These are phyloP conservation scores for Eidolon helvum DNA, from an alignment of 2,113 vertebrate genomes.

Conservation along the genomic window DNA sequence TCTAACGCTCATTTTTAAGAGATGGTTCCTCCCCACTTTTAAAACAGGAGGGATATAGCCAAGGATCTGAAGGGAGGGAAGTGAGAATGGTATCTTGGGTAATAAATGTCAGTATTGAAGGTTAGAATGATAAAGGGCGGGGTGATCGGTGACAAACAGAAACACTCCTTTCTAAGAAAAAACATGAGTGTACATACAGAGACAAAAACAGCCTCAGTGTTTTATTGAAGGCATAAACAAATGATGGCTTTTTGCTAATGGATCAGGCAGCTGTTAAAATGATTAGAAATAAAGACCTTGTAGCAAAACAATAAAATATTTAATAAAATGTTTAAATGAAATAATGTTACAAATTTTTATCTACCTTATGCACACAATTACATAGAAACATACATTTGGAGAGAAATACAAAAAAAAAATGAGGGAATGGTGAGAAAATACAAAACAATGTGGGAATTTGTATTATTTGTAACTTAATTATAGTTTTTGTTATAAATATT, in stretches of 20 bases:
- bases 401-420: neutral
- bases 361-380: neutral
- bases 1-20: neutral
- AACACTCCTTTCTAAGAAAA: neutral
- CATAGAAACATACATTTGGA: neutral
- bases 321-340: conserved; percentile 19
- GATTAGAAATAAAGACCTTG: conserved; percentile 9
- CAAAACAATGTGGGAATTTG: neutral
- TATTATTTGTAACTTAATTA: neutral
- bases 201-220: neutral
- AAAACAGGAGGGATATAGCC: neutral
- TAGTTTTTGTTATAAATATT: conserved; percentile 2
- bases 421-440: too few relatives aligned
- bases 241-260: neutral
- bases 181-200: neutral
- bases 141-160: neutral
- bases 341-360: neutral
- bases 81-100: neutral
- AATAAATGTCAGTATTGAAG: neutral
- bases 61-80: neutral
- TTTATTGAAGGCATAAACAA: neutral
- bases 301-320: neutral
- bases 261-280: neutral
- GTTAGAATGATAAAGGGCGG: neutral
- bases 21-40: neutral